Evolutionary conservation across 2,113 vertebrate species (phyloP).

Genomic region (Heptranchias perlo): DNA sequence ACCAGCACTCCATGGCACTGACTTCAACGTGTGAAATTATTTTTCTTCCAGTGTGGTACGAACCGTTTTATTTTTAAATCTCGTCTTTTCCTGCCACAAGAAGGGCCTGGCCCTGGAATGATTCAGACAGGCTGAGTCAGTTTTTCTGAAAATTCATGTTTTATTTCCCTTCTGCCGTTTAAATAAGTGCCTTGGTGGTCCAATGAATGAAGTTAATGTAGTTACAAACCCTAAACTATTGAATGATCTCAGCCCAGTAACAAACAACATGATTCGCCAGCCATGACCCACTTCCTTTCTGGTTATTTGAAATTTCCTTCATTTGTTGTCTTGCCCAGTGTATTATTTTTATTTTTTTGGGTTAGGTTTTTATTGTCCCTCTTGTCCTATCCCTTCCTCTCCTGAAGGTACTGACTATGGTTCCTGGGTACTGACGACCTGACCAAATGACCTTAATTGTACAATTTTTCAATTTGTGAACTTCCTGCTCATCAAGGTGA

Average conservation of each 20-base stretch:
- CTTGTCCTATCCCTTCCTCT: not conserved
- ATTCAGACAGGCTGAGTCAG: not conserved
- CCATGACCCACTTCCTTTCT: not conserved
- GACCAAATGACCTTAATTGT: not conserved
- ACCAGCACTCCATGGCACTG: not conserved
- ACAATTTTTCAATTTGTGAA: not conserved
- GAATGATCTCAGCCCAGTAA: not conserved
- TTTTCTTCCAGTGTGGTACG: not conserved
- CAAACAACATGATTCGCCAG: not conserved
- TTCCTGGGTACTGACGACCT: not conserved
- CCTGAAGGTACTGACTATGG: not conserved
- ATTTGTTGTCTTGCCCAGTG: not conserved
- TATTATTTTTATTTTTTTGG: not conserved
- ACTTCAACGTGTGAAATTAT: not conserved
- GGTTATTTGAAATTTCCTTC: not conserved
- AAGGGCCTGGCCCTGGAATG: not conserved
- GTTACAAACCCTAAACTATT: slow-evolving; percentile 2
- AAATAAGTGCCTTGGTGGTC: not conserved
- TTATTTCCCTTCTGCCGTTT: not conserved
- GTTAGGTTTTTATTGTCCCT: not conserved
- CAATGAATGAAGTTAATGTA: not conserved
- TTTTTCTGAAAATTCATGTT: not conserved
- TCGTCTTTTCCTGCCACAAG: not conserved
- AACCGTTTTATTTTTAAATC: not conserved
- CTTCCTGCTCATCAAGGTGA: not conserved